Conservation (phyloP, 2,113 vertebrate species). For the Chlamydotis undulata region DNA sequence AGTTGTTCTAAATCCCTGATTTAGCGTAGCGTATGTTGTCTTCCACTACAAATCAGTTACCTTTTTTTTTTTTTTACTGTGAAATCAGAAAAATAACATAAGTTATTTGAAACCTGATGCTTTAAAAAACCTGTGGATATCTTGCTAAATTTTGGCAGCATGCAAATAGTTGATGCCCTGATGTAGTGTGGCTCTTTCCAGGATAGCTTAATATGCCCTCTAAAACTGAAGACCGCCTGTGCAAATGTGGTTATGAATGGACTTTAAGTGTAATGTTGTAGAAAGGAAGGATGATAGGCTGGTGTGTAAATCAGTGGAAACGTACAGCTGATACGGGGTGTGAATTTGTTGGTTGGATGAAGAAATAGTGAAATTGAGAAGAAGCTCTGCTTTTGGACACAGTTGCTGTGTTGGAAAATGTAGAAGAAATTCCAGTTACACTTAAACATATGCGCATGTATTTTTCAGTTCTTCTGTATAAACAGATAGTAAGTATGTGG, state of each 20-base stretch:
- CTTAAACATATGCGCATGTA: not conserved
- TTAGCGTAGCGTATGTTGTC: not conserved
- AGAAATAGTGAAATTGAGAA: not conserved
- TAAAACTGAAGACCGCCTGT: not conserved
- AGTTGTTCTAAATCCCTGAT: not conserved
- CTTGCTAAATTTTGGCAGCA: not conserved
- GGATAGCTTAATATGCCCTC: not conserved
- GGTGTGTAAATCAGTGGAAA: not conserved
- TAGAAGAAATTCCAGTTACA: not conserved
- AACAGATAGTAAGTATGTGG: conserved; percentile 29
- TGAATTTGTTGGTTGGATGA: not conserved
- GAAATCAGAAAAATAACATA: not conserved
- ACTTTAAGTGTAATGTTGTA: not conserved
- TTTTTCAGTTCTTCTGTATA: conserved; percentile 21
- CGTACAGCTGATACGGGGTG: not conserved
- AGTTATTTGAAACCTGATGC: not conserved
- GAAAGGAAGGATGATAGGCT: not conserved
- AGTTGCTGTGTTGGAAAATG: conserved; percentile 4
- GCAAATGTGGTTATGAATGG: not conserved
- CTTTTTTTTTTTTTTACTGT: not conserved
- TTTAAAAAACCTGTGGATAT: not conserved
- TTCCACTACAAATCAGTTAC: not conserved
- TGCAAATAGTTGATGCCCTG: not conserved
- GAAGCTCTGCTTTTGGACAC: not conserved
- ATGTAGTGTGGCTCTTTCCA: not conserved